phyloP scores from a whole-genome alignment of 2,888 invertebrate species.

The Copidosoma aretas region DNA sequence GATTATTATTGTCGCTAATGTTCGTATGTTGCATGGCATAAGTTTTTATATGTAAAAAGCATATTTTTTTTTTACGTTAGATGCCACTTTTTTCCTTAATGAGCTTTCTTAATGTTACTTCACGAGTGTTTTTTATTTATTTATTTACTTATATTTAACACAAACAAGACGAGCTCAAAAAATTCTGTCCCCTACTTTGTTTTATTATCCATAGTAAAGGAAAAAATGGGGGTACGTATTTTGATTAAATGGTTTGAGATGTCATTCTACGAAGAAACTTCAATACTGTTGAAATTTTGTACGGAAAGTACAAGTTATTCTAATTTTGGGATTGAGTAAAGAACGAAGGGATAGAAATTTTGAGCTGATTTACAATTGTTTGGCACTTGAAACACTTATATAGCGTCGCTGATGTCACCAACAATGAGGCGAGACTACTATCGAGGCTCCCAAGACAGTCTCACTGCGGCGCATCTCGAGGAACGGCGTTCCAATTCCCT shows the following conservation, averaged over 20 bases:
- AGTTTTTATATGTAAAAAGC: constrained; percentile 16
- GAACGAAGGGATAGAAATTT: constrained; percentile 52
- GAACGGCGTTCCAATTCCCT: constrained; percentile 69
- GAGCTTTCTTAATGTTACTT: constrained; percentile 30
- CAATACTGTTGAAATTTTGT: neutral
- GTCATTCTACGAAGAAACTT: no score
- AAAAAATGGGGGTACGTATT: neutral
- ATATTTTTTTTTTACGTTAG: constrained; percentile 27
- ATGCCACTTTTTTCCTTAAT: constrained; percentile 10
- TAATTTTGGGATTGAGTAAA: neutral
- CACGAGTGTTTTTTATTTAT: constrained; percentile 19
- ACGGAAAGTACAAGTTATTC: neutral
- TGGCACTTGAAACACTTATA: constrained; percentile 59
- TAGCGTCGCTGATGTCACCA: constrained; percentile 65
- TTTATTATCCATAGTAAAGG: neutral
- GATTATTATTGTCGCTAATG: constrained; percentile 27
- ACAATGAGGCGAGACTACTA: constrained; percentile 89
- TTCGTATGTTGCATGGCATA: constrained; percentile 38
- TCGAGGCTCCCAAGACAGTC: constrained; percentile 89
- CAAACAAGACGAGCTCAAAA: constrained; percentile 36
- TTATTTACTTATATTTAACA: constrained; percentile 8
- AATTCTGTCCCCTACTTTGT: constrained; percentile 24
- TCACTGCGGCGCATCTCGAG: constrained; percentile 70
- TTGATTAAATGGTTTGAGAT: neutral
- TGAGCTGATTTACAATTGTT: constrained; percentile 50